Evolutionary conservation across 1,140 invertebrate genomes (phyloP), one percentile per base, ranked within the genome.

Genomic region (Carcinoscorpius rotundicauda): DNA sequence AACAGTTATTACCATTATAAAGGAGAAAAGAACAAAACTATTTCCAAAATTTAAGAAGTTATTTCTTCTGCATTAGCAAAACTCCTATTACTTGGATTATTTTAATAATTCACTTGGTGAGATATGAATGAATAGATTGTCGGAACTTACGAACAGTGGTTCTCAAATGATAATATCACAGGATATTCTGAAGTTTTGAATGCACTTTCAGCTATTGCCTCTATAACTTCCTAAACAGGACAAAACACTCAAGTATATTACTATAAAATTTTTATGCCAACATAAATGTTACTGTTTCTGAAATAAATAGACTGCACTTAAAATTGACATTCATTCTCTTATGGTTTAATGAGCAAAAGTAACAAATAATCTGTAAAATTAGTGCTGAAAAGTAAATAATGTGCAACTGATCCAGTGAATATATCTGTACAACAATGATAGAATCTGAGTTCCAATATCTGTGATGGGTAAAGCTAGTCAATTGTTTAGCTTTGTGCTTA

Each of bases 111-210:
- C 29, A 29, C 2, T 29, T 29, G 29, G 29, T 29, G 29, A 29
- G 29, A 29, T 29, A 29, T 29, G 29, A 29, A 29, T 29, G 29
- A 29, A 29, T 29, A 29, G 29, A 29, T 29, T 29, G 29, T 29
- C 6, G 3, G 6, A 29, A 66, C 67, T 69, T 66, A 69, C 67
- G 77, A 77, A 79, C 95, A 98, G 78, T 98, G 95, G 79, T 98
- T 98, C 81, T 98, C 96, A 79, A 98, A 98, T 68, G 94, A 97
- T 65, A 98, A 84, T 72, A 96, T 85, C 50, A 98, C 92, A 63
- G 96, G 96, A 80, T 86, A 97, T 70, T 97, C 91, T 29, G 93
- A 97, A 49, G 93, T 97, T 82, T 97, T 97, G 81, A 98, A 98
- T 71, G 96, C 94, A 78, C 88, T 90, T 76, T 97, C 94, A 58